Percentiles rank a stretch among this genome's conserved stretches.
Evolutionary conservation across 2,113 vertebrate species (phyloP).

Genomic region (Chrysochloris asiatica): DNA sequence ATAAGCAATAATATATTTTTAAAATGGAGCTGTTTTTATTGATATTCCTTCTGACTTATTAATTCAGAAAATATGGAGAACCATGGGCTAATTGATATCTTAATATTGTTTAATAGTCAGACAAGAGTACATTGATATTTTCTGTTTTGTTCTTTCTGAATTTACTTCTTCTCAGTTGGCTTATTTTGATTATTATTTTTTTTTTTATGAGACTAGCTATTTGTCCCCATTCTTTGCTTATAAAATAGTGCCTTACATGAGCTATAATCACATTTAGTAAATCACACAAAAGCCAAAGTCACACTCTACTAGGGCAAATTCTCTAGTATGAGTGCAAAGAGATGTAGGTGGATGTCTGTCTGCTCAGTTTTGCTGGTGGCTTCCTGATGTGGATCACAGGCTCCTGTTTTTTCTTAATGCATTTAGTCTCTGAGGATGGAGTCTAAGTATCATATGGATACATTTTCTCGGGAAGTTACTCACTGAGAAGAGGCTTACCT

Average conservation of each 20-base stretch:
- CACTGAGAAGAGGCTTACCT: neutral
- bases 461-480: neutral
- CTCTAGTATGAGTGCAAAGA: neutral
- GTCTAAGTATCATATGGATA: neutral
- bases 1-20: conserved; percentile 10
- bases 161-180: neutral
- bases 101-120: conserved; percentile 34
- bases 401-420: neutral
- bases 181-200: conserved; percentile 36
- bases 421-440: neutral
- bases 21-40: conserved; percentile 12
- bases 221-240: neutral
- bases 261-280: neutral
- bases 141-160: conserved; percentile 44
- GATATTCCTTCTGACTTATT: neutral
- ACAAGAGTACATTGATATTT: neutral
- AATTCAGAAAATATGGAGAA: conserved; percentile 4
- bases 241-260: neutral
- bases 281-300: neutral
- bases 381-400: neutral
- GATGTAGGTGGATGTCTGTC: neutral
- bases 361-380: neutral
- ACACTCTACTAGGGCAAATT: neutral
- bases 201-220: neutral
- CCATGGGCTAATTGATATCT: neutral